Evolutionary conservation across 2,113 vertebrate species (phyloP).

Genomic region (Scomber japonicus): DNA sequence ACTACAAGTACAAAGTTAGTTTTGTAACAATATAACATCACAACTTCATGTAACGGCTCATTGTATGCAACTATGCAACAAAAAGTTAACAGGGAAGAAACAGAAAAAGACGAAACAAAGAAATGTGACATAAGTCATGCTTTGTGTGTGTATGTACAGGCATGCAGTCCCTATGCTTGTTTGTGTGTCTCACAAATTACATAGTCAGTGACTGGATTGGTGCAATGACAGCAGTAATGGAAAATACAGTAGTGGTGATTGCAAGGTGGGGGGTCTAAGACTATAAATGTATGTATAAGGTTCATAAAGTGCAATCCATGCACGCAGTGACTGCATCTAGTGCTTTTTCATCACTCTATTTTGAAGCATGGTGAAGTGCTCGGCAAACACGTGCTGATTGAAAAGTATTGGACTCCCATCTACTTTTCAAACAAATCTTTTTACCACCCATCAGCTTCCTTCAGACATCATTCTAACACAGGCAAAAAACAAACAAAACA

Average conservation of each 20-base stretch:
- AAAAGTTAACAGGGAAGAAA: too few relatives aligned
- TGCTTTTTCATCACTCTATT: constrained; percentile 64
- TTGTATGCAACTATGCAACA: too few relatives aligned
- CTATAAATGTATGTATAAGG: constrained; percentile 54
- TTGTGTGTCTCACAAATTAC: constrained; percentile 39
- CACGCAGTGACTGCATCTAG: constrained; percentile 33
- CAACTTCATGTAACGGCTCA: too few relatives aligned
- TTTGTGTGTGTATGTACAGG: not conserved
- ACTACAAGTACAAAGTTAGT: not conserved
- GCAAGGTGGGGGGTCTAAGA: constrained; percentile 13
- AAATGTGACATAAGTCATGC: constrained; percentile 12
- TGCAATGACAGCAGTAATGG: constrained; percentile 48
- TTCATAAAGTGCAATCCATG: constrained; percentile 60
- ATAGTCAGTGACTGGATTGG: constrained; percentile 45
- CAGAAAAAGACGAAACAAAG: too few relatives aligned
- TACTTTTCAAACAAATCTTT: constrained; percentile 67
- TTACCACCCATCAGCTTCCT: constrained; percentile 36
- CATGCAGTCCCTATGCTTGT: constrained; percentile 11
- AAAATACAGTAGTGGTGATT: constrained; percentile 52
- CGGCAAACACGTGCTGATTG: constrained; percentile 67
- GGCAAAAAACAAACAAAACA: constrained; percentile 59
- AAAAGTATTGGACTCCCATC: constrained; percentile 66
- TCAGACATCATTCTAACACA: constrained; percentile 36
- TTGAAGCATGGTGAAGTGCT: constrained; percentile 65
- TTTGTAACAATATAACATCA: too few relatives aligned